phyloP scores from a whole-genome alignment of 1,140 invertebrate species.

The Zaprionus gabonicus region DNA sequence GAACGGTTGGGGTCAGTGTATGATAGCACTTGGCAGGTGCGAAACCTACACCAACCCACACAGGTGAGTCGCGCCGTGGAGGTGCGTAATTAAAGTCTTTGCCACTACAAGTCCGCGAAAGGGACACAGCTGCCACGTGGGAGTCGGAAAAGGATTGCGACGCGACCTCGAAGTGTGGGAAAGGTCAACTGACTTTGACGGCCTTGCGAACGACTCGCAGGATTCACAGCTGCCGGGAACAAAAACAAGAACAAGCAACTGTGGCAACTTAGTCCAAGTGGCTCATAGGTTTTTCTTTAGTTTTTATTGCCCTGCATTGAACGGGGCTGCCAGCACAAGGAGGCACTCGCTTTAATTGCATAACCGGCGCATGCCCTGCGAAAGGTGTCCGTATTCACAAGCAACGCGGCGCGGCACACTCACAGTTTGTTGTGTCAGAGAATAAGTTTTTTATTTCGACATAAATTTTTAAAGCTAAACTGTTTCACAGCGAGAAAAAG shows the following conservation, averaged over 20 bases:
- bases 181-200: conserved; percentile 65
- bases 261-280: conserved; percentile 11
- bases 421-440: not conserved
- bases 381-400: conserved; percentile 14
- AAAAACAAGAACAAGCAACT: not conserved
- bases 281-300: conserved; percentile 28
- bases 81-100: conserved; percentile 12
- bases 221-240: conserved; percentile 43
- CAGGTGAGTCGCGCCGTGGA: not conserved
- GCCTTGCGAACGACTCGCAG: conserved; percentile 19
- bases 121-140: not conserved
- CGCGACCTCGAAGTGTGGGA: conserved; percentile 49
- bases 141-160: not conserved
- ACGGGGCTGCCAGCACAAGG: conserved; percentile 6
- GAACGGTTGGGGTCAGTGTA: conserved; percentile 10
- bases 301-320: conserved; percentile 30
- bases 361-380: conserved; percentile 17
- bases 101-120: not conserved
- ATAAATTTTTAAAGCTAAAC: conserved; percentile 53
- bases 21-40: conserved; percentile 15
- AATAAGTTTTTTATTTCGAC: conserved; percentile 34
- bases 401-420: not conserved
- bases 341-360: conserved; percentile 25
- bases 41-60: not conserved
- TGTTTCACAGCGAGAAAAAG: not conserved